Evolutionary conservation across 2,888 invertebrate genomes (phyloP).

Genomic region (Atrina japonica): DNA sequence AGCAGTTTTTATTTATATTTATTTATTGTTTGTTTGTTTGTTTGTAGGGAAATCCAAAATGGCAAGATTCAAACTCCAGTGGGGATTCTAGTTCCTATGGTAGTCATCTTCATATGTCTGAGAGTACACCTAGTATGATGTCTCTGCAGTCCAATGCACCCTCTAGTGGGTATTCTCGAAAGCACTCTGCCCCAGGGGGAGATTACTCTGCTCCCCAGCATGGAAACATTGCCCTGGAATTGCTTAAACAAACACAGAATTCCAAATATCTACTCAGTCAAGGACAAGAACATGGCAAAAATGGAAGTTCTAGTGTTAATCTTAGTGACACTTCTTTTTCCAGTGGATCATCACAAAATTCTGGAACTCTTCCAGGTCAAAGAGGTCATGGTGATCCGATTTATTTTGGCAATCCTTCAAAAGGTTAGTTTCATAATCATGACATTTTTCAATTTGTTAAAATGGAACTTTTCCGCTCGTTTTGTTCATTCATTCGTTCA

Average conservation of each 20-base stretch:
- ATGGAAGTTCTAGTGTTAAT: slow-evolving; percentile 63
- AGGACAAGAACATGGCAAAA: slow-evolving; percentile 55
- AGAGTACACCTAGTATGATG: slow-evolving; percentile 41
- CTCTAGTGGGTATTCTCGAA: slow-evolving; percentile 27
- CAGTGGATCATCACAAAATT: slow-evolving; percentile 61
- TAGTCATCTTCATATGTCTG: slow-evolving; percentile 28
- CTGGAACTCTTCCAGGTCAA: slow-evolving; percentile 33
- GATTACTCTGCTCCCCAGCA: slow-evolving; percentile 62
- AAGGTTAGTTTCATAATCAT: slow-evolving; percentile 18
- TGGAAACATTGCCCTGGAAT: slow-evolving; percentile 72
- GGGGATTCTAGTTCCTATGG: slow-evolving; percentile 36
- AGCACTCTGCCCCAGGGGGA: slow-evolving; percentile 26
- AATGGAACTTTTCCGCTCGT: background rate
- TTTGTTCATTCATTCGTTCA: too few relatives aligned
- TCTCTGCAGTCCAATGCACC: slow-evolving; percentile 23
- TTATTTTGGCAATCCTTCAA: slow-evolving; percentile 27
- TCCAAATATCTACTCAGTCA: slow-evolving; percentile 74
- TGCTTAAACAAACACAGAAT: slow-evolving; percentile 75
- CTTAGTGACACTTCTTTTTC: slow-evolving; percentile 71
- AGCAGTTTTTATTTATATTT: too few relatives aligned
- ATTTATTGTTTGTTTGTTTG: too few relatives aligned
- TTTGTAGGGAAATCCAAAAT: too few relatives aligned
- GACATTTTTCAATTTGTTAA: background rate
- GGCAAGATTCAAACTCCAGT: slow-evolving; percentile 28
- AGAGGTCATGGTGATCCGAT: slow-evolving; percentile 28